Conservation (phyloP, 2,797 vertebrate species). For the Picus viridis region DNA sequence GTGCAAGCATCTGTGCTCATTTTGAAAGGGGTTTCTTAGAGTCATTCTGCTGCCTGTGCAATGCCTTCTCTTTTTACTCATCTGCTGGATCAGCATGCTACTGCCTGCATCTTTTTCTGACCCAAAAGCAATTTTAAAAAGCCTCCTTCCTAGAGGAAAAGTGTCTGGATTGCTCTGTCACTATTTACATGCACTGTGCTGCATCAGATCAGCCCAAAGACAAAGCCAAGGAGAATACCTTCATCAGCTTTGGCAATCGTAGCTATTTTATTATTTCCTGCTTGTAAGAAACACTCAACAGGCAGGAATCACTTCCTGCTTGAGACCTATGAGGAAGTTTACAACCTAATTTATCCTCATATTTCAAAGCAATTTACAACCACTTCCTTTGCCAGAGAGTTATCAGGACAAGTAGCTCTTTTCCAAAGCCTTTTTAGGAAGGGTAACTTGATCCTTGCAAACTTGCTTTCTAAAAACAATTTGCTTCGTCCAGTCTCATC, state of each 20-base stretch:
- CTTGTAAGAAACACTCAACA: neutral
- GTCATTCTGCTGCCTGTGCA: neutral
- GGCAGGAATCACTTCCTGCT: conserved; percentile 54
- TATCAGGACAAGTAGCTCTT: neutral
- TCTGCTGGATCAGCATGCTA: neutral
- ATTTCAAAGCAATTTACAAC: neutral
- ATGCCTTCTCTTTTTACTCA: neutral
- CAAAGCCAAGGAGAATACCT: neutral
- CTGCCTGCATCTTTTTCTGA: neutral
- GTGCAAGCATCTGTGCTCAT: neutral
- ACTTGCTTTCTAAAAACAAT: neutral
- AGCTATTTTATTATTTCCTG: conserved; percentile 41
- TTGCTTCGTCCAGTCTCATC: neutral
- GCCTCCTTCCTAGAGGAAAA: neutral
- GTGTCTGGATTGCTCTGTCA: neutral
- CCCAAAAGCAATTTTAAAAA: neutral
- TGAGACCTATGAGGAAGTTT: conserved; percentile 14
- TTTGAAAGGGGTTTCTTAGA: neutral
- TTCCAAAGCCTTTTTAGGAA: neutral
- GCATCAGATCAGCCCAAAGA: neutral
- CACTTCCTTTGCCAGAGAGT: neutral
- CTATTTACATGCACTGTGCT: neutral
- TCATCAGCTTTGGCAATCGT: neutral
- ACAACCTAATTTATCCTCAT: conserved; percentile 11
- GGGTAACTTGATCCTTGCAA: neutral